Evolutionary conservation across 2,113 vertebrate species (phyloP).

Genomic region (Macroglossus sobrinus): DNA sequence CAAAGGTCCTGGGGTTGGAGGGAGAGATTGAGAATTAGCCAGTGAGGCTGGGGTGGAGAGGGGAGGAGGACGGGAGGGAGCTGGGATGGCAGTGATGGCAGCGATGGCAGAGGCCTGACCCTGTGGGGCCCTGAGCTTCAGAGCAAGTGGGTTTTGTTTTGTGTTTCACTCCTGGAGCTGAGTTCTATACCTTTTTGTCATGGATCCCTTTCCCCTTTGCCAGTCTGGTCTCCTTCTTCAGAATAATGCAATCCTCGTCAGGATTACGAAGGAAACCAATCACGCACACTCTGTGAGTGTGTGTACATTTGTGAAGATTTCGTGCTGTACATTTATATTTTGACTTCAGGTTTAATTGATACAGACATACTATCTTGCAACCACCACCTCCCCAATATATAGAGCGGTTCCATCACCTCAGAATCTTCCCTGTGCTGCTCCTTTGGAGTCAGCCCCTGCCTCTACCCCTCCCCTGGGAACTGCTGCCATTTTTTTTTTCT

Average conservation of each 20-base stretch:
- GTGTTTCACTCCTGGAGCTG: background rate
- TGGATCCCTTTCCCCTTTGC: background rate
- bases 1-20: background rate
- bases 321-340: background rate
- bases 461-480: accelerated
- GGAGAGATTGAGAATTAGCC: background rate
- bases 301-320: background rate
- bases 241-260: background rate
- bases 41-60: background rate
- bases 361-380: background rate
- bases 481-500: background rate
- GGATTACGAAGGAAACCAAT: background rate
- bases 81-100: accelerated
- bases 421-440: background rate
- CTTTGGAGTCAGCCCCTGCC: background rate
- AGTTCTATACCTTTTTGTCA: background rate
- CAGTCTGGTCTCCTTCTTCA: background rate
- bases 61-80: background rate
- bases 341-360: background rate
- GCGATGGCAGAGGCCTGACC: background rate
- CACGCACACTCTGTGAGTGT: too few species aligned
- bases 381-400: accelerated
- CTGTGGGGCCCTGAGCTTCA: background rate
- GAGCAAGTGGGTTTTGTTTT: background rate
- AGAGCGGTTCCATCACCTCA: accelerated